These are phyloP conservation scores for Conomelus anceps DNA, from an alignment of 2,888 invertebrate genomes.

Conservation along the genomic window DNA sequence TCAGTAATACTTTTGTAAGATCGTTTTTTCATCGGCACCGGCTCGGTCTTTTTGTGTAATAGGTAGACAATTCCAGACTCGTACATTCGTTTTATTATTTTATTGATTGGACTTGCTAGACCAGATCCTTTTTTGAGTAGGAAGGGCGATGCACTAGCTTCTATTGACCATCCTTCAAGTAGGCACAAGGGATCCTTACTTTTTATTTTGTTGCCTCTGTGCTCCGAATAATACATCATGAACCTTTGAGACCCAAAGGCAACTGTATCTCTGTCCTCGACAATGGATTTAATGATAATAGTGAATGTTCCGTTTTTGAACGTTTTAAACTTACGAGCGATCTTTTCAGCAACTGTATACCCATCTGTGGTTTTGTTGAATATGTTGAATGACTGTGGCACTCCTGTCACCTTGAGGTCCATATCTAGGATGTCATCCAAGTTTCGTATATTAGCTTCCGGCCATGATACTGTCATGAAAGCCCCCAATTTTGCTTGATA, in stretches of 20 bases:
- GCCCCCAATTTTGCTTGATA: conserved; percentile 3
- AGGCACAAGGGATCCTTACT: conserved; percentile 3
- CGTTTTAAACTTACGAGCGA: background rate
- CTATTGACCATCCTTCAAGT: background rate
- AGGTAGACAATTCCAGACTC: background rate
- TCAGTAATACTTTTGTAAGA: background rate
- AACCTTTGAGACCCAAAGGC: conserved; percentile 1
- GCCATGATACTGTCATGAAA: conserved; percentile 14
- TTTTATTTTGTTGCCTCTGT: background rate
- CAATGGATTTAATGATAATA: background rate
- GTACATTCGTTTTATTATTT: background rate
- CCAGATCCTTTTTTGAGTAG: conserved; percentile 5
- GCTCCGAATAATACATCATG: conserved; percentile 5
- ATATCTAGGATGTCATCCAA: background rate
- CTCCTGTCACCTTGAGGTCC: background rate
- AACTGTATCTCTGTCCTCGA: background rate
- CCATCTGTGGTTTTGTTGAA: background rate
- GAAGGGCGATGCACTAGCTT: conserved; percentile 13
- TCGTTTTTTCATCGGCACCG: background rate
- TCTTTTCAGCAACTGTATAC: background rate
- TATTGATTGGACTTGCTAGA: background rate
- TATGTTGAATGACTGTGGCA: background rate
- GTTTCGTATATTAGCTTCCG: background rate
- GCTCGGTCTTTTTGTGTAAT: background rate
- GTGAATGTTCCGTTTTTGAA: background rate